Evolutionary conservation across 1,140 invertebrate genomes (phyloP), one percentile per base, ranked within the genome.

Genomic region (Bombus huntii): DNA sequence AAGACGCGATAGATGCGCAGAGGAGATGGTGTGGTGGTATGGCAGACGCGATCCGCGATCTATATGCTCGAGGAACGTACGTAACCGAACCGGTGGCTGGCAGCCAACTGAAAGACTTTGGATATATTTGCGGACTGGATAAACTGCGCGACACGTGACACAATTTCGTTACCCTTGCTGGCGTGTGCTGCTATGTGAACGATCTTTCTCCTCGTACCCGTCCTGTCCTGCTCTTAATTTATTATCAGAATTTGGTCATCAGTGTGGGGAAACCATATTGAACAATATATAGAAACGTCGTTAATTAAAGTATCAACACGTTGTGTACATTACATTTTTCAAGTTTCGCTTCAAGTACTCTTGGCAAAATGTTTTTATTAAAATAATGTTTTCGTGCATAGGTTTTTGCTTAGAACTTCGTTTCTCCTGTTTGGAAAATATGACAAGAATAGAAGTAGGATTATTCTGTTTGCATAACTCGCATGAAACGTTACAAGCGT

Each of bases 41-140:
- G 34, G 76, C 25, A 66, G 59, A 42, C 39, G 31, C 34, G 22
- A 18, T 31, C 0, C 34, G 31, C 25, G 31, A 39, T 78, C 47
- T 57, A 57, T 57, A 59, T 44, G 37, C 57, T 42, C 22, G 53
- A 13, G 31, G 47, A 39, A 76, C 74, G 59, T 39, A 87, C 86
- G 86, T 86, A 89, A 90, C 83, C 71, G 75, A 79, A 83, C n/a
- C 74, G 84, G 88, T 92, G 88, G 91, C 88, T 82, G 84, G 73
- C 78, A 87, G 91, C 92, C 89, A 92, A 90, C 86, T 86, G 84
- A 59, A 31, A 91, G 87, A 90, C 89, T 90, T 88, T 84, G 86
- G 89, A 78, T 78, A 88, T 90, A 90, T 91, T 91, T 90, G 86
- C 88, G 89, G 88, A 81, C 88, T 90, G 89, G 87, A 90, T 90